These are phyloP conservation scores for Latrodectus elegans DNA, from an alignment of 2,888 invertebrate species.

Conservation along the genomic window DNA sequence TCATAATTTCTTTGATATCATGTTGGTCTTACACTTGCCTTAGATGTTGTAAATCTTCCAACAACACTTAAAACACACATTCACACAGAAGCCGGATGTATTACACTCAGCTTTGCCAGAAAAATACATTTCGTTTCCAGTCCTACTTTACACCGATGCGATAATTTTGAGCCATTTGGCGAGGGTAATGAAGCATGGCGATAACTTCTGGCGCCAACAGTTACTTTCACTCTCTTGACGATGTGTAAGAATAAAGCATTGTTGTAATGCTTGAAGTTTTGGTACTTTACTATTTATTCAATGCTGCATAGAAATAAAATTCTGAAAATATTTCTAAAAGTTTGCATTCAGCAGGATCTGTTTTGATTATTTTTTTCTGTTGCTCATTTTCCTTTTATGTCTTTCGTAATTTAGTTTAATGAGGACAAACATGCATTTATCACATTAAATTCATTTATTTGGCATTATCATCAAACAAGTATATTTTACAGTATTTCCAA, in stretches of 20 bases:
- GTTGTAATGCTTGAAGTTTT: not conserved
- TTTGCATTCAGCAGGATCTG: no score
- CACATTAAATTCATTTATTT: no score
- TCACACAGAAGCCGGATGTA: constrained; percentile 8
- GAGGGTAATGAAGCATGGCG: constrained; percentile 31
- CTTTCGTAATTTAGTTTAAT: no score
- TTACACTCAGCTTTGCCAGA: not conserved
- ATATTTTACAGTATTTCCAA: no score
- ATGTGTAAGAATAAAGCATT: not conserved
- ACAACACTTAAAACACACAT: constrained; percentile 3
- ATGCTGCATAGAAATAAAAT: no score
- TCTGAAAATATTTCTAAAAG: no score
- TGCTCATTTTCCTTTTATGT: no score
- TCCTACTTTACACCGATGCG: constrained; percentile 16
- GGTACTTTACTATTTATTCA: not conserved
- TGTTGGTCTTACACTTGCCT: not conserved
- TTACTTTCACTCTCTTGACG: not conserved
- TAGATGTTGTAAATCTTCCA: constrained; percentile 22
- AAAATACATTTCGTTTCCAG: constrained; percentile 2
- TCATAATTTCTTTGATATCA: no score
- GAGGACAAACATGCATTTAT: no score
- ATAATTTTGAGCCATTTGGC: constrained; percentile 46
- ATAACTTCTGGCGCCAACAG: constrained; percentile 33
- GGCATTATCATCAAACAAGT: no score
- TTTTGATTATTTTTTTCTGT: no score